A percentile compares a stretch with the other conserved stretches of the same genome.
These are phyloP conservation scores for Xenopus laevis DNA, from an alignment of 2,113 vertebrate genomes.

Conservation along the genomic window DNA sequence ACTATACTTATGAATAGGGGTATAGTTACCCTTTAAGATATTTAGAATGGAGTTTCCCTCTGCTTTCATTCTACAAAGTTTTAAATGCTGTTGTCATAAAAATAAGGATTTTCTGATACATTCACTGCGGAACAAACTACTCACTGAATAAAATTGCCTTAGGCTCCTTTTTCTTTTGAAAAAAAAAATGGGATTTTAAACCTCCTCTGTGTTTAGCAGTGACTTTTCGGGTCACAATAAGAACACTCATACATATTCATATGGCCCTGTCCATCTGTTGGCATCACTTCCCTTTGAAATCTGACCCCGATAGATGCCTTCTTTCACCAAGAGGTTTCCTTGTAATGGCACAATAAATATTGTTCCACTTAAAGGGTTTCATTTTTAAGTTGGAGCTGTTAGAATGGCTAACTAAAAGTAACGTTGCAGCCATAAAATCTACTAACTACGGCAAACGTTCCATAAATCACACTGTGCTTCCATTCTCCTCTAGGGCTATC, in stretches of 20 bases:
- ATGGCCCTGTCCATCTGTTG: constrained; percentile 37
- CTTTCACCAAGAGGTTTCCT: constrained; percentile 37
- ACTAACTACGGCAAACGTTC: constrained; percentile 30
- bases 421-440: constrained; percentile 22
- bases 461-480: constrained; percentile 34
- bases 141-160: constrained; percentile 30
- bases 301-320: constrained; percentile 36
- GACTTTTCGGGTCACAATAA: constrained; percentile 35
- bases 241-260: constrained; percentile 42
- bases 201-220: constrained; percentile 30
- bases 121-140: constrained; percentile 20
- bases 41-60: too few relatives aligned
- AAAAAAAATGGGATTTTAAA: constrained; percentile 25
- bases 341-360: constrained; percentile 44
- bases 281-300: constrained; percentile 36
- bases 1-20: too few relatives aligned
- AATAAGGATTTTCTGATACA: constrained; percentile 27
- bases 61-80: too few relatives aligned
- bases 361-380: constrained; percentile 44
- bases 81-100: background rate
- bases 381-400: constrained; percentile 44
- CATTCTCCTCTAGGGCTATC: constrained; percentile 24
- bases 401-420: constrained; percentile 42
- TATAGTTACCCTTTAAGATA: too few relatives aligned
- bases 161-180: constrained; percentile 34